Base-by-base conservation (phyloP, 1,140 invertebrate species). In the Pinna nobilis region DNA sequence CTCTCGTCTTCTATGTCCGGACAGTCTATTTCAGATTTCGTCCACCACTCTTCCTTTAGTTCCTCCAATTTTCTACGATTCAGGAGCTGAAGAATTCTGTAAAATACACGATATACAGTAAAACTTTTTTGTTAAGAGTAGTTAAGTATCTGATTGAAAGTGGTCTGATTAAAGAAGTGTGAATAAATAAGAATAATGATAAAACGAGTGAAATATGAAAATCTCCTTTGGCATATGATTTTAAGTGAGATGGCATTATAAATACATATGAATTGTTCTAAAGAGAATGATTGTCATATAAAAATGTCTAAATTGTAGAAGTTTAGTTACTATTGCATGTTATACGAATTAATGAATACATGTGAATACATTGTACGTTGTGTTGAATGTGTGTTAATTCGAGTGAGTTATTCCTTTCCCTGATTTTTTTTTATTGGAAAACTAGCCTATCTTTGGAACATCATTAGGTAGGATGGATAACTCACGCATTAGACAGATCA, bases 21-120 rank as follows among this genome's bases (percentile, higher is more conserved):
- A 87, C 98, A 99, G 30, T 93, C 74, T 80, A 93, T 92, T 44
- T 92, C 92, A 84, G 98, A 97, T 67, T 94, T 92, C 76, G 94
- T 95, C 97, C 97, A 99, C 97, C 97, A 99, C 78, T 92, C 94
- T 81, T 98, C 96, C 90, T 98, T 99, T 0, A 99, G 86, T 72
- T 95, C 94, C 90, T 99, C 97, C 77, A 99, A 86, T 87, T 94
- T 93, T 2, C 97, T 91, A 80, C 97, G 95, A 89, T 99, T 99
- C 18, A 98, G 90, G 7, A 99, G 90, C 80, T 95, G 94, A 5
- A 99, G 91, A 80, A 99, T 98, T 25, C 96, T 98, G 76, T 23
- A 81, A 77, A 65, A 53, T 11, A 32, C 18, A 55, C n/a, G 15
- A 23, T 15, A n/a, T 11, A 53, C 23, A n/a, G 3, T n/a, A n/a